These are phyloP conservation scores for Uria aalge DNA, from an alignment of 2,113 vertebrate species.

Conservation along the genomic window DNA sequence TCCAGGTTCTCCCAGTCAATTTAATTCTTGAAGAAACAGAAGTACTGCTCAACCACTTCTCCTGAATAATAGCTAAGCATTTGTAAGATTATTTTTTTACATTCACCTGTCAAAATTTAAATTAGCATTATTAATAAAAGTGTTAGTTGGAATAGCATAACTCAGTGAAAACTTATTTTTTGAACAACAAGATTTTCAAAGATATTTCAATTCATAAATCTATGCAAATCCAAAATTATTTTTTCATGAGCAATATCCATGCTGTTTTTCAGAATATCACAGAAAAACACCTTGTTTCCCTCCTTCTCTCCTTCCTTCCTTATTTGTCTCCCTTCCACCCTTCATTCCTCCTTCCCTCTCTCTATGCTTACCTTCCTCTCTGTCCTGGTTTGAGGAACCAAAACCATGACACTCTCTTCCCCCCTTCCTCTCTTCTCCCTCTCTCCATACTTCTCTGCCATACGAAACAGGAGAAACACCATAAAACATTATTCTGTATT, in stretches of 20 bases:
- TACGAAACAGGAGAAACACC: background rate
- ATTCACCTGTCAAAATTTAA: background rate
- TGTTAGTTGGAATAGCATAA: background rate
- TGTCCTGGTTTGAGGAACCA: too few species aligned
- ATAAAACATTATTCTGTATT: background rate
- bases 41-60: background rate
- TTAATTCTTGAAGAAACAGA: background rate
- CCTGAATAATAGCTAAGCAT: background rate
- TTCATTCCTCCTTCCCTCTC: background rate
- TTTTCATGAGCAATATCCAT: background rate
- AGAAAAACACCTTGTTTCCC: background rate
- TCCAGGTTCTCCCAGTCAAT: background rate
- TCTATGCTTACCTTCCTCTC: background rate
- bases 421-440: background rate
- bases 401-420: too few species aligned
- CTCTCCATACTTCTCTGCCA: background rate
- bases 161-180: background rate
- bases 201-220: background rate
- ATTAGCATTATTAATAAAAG: background rate
- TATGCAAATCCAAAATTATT: background rate
- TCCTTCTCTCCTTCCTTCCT: background rate
- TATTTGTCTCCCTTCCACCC: background rate
- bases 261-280: background rate
- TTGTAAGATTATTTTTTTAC: background rate
- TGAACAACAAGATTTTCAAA: background rate